Conservation (phyloP, 2,888 invertebrate genomes). For the Atherix ibis region DNA sequence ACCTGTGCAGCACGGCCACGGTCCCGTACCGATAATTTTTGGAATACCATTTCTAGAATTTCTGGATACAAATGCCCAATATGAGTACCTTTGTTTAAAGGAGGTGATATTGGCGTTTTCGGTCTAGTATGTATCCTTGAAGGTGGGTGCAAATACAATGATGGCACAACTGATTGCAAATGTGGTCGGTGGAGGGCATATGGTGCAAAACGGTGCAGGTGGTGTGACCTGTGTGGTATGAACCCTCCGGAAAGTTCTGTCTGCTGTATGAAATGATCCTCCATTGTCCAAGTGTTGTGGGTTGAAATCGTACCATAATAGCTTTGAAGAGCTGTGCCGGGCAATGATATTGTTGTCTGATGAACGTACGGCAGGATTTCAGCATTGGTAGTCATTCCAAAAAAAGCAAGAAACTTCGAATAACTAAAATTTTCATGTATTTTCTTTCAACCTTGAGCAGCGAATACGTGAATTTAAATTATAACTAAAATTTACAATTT, state of each 20-base stretch:
- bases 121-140: slow-evolving; percentile 17
- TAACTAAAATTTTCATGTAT: too few relatives aligned
- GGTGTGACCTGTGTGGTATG: slow-evolving; percentile 25
- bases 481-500: too few relatives aligned
- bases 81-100: slow-evolving; percentile 47
- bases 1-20: slow-evolving; percentile 84
- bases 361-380: slow-evolving; percentile 28
- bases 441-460: too few relatives aligned
- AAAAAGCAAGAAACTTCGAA: too few relatives aligned
- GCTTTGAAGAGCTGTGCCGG: slow-evolving; percentile 24
- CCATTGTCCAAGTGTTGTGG: slow-evolving; percentile 14
- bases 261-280: slow-evolving; percentile 21
- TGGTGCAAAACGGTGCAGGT: slow-evolving; percentile 37
- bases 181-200: slow-evolving; percentile 53
- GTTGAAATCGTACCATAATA: slow-evolving; percentile 23
- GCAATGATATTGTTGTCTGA: slow-evolving; percentile 27
- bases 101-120: slow-evolving; percentile 26
- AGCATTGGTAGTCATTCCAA: slow-evolving; percentile 30
- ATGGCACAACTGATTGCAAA: slow-evolving; percentile 21
- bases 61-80: slow-evolving; percentile 84
- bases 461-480: too few relatives aligned
- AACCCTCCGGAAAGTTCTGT: slow-evolving; percentile 28
- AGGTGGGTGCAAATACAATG: slow-evolving; percentile 16
- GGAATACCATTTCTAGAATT: slow-evolving; percentile 80
- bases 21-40: slow-evolving; percentile 73